Conservation (phyloP, 2,797 vertebrate species). For the Huso huso region DNA sequence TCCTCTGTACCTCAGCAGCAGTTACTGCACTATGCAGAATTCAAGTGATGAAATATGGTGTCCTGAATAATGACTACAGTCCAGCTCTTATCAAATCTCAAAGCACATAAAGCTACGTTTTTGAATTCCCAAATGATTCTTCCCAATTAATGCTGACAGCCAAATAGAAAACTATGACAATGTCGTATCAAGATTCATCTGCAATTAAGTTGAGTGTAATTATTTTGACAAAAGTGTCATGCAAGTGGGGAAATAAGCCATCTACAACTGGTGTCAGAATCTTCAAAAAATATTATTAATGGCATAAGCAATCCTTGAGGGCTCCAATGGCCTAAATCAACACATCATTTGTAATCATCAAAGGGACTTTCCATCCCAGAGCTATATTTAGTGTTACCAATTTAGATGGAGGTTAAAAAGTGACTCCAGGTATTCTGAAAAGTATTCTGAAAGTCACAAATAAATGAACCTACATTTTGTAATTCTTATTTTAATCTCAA, state of each 20-base stretch:
- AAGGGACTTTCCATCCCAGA: conserved; percentile 14
- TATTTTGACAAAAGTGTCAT: conserved; percentile 24
- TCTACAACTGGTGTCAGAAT: conserved; percentile 34
- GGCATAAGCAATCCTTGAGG: conserved; percentile 34
- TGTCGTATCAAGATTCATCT: not conserved
- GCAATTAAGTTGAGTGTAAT: conserved; percentile 1
- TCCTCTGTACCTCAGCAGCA: conserved; percentile 27
- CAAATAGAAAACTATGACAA: not conserved
- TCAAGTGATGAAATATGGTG: not conserved
- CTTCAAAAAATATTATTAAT: conserved; percentile 30
- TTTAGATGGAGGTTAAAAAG: conserved; percentile 35
- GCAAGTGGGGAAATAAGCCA: conserved; percentile 43
- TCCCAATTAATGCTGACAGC: conserved; percentile 30
- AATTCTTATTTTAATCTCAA: no score
- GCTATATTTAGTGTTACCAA: conserved; percentile 23
- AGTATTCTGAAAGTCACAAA: no score
- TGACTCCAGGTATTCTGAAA: no score
- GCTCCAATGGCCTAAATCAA: conserved; percentile 33
- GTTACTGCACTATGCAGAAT: not conserved
- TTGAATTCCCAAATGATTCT: not conserved
- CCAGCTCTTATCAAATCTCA: conserved; percentile 2
- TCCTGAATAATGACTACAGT: not conserved
- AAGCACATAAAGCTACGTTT: no score
- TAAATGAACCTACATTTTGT: no score
- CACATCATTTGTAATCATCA: conserved; percentile 34